Base-by-base conservation (phyloP, 2,888 invertebrate genomes). In the Rotaria magnacalcarata region DNA sequence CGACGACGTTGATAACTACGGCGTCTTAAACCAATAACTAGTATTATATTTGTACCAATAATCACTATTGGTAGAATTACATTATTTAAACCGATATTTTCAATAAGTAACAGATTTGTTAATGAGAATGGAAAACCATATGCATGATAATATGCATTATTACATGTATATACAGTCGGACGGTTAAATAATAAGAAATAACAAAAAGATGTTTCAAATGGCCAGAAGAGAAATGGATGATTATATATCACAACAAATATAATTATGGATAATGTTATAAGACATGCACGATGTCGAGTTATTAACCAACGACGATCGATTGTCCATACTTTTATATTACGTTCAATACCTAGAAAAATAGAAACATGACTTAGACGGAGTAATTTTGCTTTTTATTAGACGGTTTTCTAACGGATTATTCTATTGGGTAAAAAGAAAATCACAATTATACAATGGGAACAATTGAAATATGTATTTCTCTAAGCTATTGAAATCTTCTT, bases 71-170 rank as follows among this genome's bases (percentile, higher is more conserved):
- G 75, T 75, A 75, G 24, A 6, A 75, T 43, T 21, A 75, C 24
- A 43, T 75, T 75, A 75, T 75, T 75, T 43, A 75, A 75, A 43
- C 75, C 75, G 7, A 75, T 27, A 75, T 75, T 75, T 75, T 75
- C 75, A 41, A 75, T 43, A 24, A 75, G 41, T 41, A 75, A 41
- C 1, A 75, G 41, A 3, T 43, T 75, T 43, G 41, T 19, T 24
- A 75, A 21, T 24, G 75, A 43, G 43, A 19, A 43, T 43, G 43
- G 21, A 43, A 43, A 43, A 43, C 75, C 75, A 75, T 75, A 75
- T 75, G 16, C 43, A 43, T 41, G 5, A 41, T 75, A 75, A 21
- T 43, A 2, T 16, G 75, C 75, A 43, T 75, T 75, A 43, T 75
- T 24, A 41, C 75, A 75, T 75, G 19, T 24, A 75, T 11, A 75